Base-by-base conservation (phyloP, 2,113 vertebrate species). In the Eurypyga helias region DNA sequence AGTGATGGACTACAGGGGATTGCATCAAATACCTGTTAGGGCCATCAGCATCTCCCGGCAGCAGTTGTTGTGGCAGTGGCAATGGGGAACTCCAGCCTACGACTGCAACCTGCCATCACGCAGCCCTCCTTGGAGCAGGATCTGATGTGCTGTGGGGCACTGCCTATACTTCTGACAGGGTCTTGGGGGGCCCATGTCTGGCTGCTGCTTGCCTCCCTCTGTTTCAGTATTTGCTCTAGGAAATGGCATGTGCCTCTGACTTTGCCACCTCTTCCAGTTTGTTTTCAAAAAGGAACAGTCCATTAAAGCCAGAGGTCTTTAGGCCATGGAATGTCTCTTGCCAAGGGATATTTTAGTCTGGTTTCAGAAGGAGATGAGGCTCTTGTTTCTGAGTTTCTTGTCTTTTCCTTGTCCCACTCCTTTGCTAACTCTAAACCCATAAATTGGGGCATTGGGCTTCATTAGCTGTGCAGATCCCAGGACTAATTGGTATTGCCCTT, bases 151-250 rank as follows among this genome's bases (percentile, higher is more conserved):
- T 43, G 72, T 20, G 45, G 76, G 60, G 19, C 38, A 3, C 45
- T 65, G 70, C 28, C 60, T 4, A 2, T 26, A 7, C 46, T 19
- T 7, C 55, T 34, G 66, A 23, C 5, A 3, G 21, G 18, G 43
- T 52, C 48, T 24, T 0, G 1, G 49, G 36, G 15, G 82, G 26
- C 28, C 20, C 16, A 1, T 13, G 12, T 14, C 0, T 29, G 33
- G 17, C 13, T 38, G 69, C 58, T 60, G 24, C 54, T 62, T 9
- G 2, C 24, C 51, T 83, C 34, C 14, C 33, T 48, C 11, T 29
- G 6, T 29, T 45, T 20, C 75, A 31, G 45, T 23, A 28, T n/a
- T 81, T 78, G 21, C 70, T 70, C 18, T 36, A 41, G 51, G 54
- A 36, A 69, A 43, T 9, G 25, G 16, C n/a, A 34, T 1, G 0